phyloP scores from a whole-genome alignment of 1,140 invertebrate species.

The Danaus plexippus region DNA sequence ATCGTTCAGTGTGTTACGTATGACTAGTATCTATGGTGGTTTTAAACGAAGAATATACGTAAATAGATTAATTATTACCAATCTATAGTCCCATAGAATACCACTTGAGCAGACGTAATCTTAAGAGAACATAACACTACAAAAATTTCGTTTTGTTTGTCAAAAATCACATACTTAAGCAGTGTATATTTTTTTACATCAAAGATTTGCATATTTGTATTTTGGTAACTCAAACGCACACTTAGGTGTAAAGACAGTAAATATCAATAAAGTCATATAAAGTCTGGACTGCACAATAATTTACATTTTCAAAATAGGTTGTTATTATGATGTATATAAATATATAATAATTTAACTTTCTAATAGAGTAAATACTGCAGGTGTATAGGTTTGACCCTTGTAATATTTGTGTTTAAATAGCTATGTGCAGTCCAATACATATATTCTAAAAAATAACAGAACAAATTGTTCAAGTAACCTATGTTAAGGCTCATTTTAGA shows the following conservation, averaged over 20 bases:
- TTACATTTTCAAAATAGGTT: too few relatives aligned
- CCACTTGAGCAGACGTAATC: conserved; percentile 67
- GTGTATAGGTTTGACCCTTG: too few relatives aligned
- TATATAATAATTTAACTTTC: too few relatives aligned
- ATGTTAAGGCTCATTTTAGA: conserved; percentile 56
- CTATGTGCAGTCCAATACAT: conserved; percentile 11
- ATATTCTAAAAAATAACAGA: conserved; percentile 48
- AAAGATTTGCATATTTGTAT: too few relatives aligned
- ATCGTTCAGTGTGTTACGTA: neutral
- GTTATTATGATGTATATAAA: too few relatives aligned
- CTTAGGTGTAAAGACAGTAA: conserved; percentile 33
- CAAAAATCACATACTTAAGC: too few relatives aligned
- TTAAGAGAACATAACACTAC: conserved; percentile 59
- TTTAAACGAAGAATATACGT: conserved; percentile 3
- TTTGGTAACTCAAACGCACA: conserved; percentile 16
- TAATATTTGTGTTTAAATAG: too few relatives aligned
- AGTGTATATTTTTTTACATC: too few relatives aligned
- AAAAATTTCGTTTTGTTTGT: too few relatives aligned
- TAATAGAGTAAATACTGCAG: too few relatives aligned
- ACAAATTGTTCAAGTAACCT: conserved; percentile 53
- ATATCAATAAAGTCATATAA: conserved; percentile 24
- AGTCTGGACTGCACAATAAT: too few relatives aligned
- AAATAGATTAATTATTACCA: conserved; percentile 16
- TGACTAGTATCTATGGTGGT: conserved; percentile 2
- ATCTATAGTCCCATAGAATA: conserved; percentile 53